Evolutionary conservation across 2,888 invertebrate species (phyloP), one percentile per base, ranked within the genome.

Genomic region (Pseudococcus viburni): DNA sequence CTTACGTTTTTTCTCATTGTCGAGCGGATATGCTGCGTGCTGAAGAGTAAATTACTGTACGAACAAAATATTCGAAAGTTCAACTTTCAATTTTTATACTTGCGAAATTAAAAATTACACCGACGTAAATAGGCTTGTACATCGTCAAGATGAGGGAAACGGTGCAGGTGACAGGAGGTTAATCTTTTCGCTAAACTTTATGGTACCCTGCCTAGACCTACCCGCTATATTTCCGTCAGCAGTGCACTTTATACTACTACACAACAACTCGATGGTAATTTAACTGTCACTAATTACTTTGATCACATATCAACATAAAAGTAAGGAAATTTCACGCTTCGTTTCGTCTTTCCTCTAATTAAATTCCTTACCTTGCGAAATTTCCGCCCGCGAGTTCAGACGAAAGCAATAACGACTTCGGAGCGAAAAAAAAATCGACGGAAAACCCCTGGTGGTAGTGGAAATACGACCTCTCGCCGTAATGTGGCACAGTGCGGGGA

Each of bases 241-340:
- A 33, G 1, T 73, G 68, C 68, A 73, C 26, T 73, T 59, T 59
- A 59, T 59, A 59, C n/a, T 59, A 59, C n/a, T n/a, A 73, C 68
- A 73, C 33, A 73, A 73, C 64, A 64, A 64, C 64, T 64, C 46
- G 46, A 73, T 26, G 33, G 68, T 73, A 73, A 73, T 73, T 73
- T 73, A 73, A 73, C 68, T 73, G 68, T 73, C 68, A 73, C 68
- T 73, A 73, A 73, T 73, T 73, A 73, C 68, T 73, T 73, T 73
- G 68, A 73, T 73, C 68, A 73, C 68, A 73, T 73, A 33, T 73
- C 68, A 33, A 73, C 68, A 73, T 73, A 33, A 73, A 73, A 33
- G 68, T 73, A 73, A 73, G 68, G 68, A 73, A 73, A 73, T 73
- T 73, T 73, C 68, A 73, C 68, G 68, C 68, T 33, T 33, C 68